Base-by-base conservation (phyloP, 2,113 vertebrate species). In the Hylia prasina region DNA sequence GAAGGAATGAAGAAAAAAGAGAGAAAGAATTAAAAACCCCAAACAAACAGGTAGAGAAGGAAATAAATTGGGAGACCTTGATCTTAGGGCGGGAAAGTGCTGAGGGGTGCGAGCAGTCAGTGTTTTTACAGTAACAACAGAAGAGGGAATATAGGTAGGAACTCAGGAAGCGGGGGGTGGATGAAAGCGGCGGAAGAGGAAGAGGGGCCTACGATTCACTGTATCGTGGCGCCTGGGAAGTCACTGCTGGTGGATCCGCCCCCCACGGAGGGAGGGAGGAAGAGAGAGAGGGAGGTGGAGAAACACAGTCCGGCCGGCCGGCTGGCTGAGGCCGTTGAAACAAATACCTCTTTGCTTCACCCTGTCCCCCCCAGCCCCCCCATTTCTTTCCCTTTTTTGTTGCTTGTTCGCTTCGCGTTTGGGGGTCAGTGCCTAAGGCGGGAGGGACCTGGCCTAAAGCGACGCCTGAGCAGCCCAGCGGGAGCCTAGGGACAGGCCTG, bases 151-250 rank as follows among this genome's bases (percentile, higher is more conserved):
- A 76, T 63, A 80, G 45, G 42, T 56, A 25, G 72, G 39, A 28
- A 64, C 35, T 82, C 40, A 37, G 71, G 76, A 94, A 88, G n/a
- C 9, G 17, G 68, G 39, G 54, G 68, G 69, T 80, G 78, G 68
- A 68, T 81, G 81, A 82, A 87, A 63, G 53, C 71, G 11, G 94
- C 98, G 97, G 98, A 98, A 97, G 97, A 87, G 87, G 98, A 98
- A 97, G 85, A n/a, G n/a, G n/a, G n/a, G n/a, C n/a, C n/a, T n/a
- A n/a, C n/a, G n/a, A 87, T 79, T 89, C 83, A 61, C 77, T 70
- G 72, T 93, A 93, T 96, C 82, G 86, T 75, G 83, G 92, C 39
- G 73, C 56, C 37, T 78, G 25, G 87, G 80, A 87, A 95, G n/a
- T n/a, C n/a, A n/a, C n/a, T n/a, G n/a, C n/a, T n/a, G n/a, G n/a